Conservation (phyloP, 2,888 invertebrate genomes). For the Rugalucina vietnamica region DNA sequence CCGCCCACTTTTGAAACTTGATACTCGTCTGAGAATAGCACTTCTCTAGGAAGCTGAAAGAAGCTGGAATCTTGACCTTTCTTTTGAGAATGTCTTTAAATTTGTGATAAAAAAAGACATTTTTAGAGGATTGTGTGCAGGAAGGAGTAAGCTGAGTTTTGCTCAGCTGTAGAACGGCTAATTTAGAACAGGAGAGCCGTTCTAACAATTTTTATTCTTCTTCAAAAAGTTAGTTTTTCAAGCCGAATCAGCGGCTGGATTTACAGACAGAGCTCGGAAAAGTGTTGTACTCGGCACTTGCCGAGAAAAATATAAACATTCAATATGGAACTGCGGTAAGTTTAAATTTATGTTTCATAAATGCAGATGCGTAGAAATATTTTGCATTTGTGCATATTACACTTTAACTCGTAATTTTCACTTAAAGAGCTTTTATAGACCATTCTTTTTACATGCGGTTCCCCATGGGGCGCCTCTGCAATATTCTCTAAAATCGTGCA, state of each 20-base stretch:
- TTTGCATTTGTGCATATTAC: too few species aligned
- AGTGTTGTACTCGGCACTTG: not conserved
- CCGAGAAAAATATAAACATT: not conserved
- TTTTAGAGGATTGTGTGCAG: slow-evolving; percentile 28
- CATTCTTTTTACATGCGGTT: too few species aligned
- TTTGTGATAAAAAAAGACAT: slow-evolving; percentile 5
- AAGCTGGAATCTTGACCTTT: slow-evolving; percentile 29
- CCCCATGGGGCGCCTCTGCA: too few species aligned
- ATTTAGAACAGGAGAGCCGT: not conserved
- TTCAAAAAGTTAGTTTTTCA: not conserved
- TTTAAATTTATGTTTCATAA: too few species aligned
- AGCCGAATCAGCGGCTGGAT: not conserved
- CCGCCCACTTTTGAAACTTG: slow-evolving; percentile 57
- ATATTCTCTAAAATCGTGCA: too few species aligned
- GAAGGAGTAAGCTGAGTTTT: slow-evolving; percentile 57
- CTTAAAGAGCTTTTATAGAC: too few species aligned
- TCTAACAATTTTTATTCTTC: not conserved
- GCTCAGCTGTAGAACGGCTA: slow-evolving; percentile 45
- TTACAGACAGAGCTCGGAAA: not conserved
- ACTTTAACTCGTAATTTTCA: too few species aligned
- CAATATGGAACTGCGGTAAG: not conserved
- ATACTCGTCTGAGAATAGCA: slow-evolving; percentile 54
- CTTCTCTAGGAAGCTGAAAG: slow-evolving; percentile 57
- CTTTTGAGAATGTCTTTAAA: slow-evolving; percentile 20
- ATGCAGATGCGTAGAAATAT: too few species aligned